A percentile compares a stretch with the other conserved stretches of the same genome.
Evolutionary conservation across 2,797 vertebrate genomes (phyloP).

Genomic region (Scyliorhinus canicula): DNA sequence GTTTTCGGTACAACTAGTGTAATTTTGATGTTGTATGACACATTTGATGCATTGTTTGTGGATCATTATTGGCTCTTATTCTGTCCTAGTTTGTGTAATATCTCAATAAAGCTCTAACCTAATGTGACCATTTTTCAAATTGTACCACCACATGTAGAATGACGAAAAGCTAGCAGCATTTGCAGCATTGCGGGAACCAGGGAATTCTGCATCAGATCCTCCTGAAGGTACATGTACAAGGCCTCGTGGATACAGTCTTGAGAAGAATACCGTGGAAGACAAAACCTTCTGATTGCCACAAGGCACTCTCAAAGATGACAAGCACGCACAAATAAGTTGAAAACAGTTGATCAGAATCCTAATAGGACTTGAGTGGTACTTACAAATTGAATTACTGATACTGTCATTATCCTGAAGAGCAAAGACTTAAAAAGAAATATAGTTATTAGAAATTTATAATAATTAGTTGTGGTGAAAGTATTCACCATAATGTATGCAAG

Average conservation of each 20-base stretch:
- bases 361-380: neutral
- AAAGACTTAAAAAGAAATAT: neutral
- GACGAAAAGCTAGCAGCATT: neutral
- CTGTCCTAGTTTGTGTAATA: neutral
- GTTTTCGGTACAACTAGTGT: neutral
- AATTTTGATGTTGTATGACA: neutral
- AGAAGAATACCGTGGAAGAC: neutral
- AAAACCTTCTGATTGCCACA: neutral
- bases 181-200: neutral
- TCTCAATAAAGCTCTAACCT: neutral
- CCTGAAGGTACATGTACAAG: neutral
- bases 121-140: neutral
- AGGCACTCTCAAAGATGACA: neutral
- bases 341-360: neutral
- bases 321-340: neutral
- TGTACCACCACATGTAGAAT: neutral
- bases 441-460: neutral
- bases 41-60: neutral
- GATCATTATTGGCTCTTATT: neutral
- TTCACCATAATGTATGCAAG: no score
- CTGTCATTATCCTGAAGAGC: neutral
- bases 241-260: neutral
- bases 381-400: neutral
- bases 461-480: no score
- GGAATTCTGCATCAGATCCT: neutral